Conservation (phyloP, 2,113 vertebrate genomes). For the Micronycteris hirsuta region DNA sequence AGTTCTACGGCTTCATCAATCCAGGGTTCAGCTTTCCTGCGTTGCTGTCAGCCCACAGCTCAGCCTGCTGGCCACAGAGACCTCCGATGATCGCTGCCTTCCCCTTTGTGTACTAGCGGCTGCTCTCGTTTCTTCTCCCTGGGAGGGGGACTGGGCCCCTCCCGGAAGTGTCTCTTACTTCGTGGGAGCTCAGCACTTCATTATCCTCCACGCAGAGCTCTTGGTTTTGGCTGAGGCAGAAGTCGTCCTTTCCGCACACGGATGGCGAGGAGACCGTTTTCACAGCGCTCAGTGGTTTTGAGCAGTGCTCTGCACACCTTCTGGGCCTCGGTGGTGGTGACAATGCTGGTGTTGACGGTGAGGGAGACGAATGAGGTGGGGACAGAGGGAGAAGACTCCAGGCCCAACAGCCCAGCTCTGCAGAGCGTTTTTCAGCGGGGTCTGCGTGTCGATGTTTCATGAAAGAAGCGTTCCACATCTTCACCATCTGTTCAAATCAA, state of each 20-base stretch:
- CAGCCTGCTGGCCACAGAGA: background rate
- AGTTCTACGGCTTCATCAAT: background rate
- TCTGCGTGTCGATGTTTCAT: background rate
- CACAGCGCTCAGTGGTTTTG: background rate
- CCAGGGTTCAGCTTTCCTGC: background rate
- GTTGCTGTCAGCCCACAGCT: background rate
- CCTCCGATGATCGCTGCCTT: background rate
- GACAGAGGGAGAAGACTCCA: background rate
- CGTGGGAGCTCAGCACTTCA: background rate
- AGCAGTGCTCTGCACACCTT: background rate
- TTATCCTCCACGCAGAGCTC: background rate
- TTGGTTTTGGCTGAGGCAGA: background rate
- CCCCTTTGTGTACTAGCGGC: background rate
- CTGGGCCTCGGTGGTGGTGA: background rate
- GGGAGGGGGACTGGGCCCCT: background rate
- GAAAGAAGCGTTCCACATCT: background rate
- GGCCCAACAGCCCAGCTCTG: background rate
- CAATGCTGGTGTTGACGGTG: background rate
- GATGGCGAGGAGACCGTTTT: background rate
- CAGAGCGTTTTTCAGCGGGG: background rate
- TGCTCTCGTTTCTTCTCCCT: background rate
- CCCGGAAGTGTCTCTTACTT: background rate
- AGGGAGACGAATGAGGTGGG: background rate
- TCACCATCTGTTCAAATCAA: background rate
- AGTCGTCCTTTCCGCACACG: background rate